phyloP scores from a whole-genome alignment of 2,113 vertebrate species.

The Sus scrofa region DNA sequence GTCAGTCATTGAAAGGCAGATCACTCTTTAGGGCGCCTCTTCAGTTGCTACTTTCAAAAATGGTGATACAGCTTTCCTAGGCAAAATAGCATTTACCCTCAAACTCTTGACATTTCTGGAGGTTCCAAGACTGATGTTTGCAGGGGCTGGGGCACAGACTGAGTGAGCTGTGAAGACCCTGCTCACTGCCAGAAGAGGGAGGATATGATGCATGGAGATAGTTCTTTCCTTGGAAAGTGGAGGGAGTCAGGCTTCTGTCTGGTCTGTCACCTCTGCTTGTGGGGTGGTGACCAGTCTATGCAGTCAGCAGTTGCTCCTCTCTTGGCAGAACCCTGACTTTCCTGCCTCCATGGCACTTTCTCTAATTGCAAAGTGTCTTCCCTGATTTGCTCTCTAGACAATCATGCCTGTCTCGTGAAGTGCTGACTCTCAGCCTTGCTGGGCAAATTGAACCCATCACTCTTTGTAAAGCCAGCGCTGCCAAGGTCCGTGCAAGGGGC shows the following conservation, averaged over 20 bases:
- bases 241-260: neutral
- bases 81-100: neutral
- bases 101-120: conserved; percentile 50
- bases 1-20: neutral
- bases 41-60: conserved; percentile 16
- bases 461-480: conserved; percentile 30
- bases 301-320: neutral
- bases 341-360: neutral
- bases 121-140: neutral
- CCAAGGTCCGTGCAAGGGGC: conserved; percentile 46
- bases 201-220: neutral
- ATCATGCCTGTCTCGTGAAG: conserved; percentile 50
- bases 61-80: neutral
- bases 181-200: neutral
- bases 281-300: neutral
- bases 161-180: neutral
- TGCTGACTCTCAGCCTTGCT: conserved; percentile 68
- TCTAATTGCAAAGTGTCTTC: conserved; percentile 67
- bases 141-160: neutral
- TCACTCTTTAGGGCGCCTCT: neutral
- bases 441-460: conserved; percentile 68
- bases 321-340: neutral
- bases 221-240: neutral
- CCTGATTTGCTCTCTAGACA: conserved; percentile 55
- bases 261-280: neutral